Conservation (phyloP, 2,113 vertebrate genomes). For the Polyodon spathula region DNA sequence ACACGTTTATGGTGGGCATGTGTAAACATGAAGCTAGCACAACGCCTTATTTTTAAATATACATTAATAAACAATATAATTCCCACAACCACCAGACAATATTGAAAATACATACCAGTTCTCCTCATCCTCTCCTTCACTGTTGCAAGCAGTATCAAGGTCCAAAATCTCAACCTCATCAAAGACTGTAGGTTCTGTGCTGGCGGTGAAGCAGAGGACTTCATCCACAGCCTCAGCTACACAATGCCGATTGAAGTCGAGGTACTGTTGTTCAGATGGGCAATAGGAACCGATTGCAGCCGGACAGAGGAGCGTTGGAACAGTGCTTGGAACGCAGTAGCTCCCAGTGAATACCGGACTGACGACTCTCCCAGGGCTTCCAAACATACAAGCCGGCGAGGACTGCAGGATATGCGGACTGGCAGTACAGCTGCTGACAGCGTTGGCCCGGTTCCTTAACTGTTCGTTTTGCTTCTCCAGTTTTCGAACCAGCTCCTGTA, state of each 20-base stretch:
- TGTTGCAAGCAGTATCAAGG: slow-evolving; percentile 52
- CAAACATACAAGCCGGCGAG: slow-evolving; percentile 36
- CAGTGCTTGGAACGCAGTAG: slow-evolving; percentile 50
- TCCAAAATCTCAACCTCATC: slow-evolving; percentile 84
- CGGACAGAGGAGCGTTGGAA: slow-evolving; percentile 49
- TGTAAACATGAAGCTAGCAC: too few relatives aligned
- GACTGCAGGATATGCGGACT: slow-evolving; percentile 39
- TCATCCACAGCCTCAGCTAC: slow-evolving; percentile 30
- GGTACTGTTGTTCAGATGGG: slow-evolving; percentile 60
- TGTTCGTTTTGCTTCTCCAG: slow-evolving; percentile 88
- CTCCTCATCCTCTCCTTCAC: slow-evolving; percentile 61
- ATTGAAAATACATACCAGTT: slow-evolving; percentile 61
- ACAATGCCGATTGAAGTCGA: slow-evolving; percentile 69
- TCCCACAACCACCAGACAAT: neutral
- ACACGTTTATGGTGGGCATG: too few relatives aligned
- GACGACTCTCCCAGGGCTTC: slow-evolving; percentile 10
- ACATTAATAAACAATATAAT: slow-evolving; percentile 3
- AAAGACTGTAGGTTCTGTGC: slow-evolving; percentile 50
- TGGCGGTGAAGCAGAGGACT: slow-evolving; percentile 23
- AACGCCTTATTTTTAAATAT: too few relatives aligned
- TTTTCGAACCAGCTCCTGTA: slow-evolving; percentile 86
- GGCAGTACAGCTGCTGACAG: slow-evolving; percentile 53
- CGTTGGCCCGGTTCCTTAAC: slow-evolving; percentile 72
- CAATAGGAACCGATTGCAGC: slow-evolving; percentile 30
- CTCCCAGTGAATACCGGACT: slow-evolving; percentile 29